Conservation (phyloP, 1,140 invertebrate genomes). For the Bombus terrestris region DNA sequence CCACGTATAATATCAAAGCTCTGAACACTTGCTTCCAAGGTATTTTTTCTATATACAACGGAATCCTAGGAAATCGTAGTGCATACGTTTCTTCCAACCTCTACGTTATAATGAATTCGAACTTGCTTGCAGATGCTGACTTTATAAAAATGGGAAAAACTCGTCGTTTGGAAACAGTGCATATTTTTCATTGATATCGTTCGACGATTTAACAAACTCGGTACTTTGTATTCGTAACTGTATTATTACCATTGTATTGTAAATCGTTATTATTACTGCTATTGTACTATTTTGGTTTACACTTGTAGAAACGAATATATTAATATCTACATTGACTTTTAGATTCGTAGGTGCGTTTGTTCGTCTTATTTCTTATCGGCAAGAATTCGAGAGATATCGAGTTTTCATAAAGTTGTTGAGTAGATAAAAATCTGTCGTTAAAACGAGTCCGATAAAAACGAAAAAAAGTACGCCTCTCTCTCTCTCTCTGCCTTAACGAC, state of each 20-base stretch:
- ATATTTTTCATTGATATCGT: constrained; percentile 48
- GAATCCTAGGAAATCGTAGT: neutral
- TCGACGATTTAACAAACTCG: constrained; percentile 50
- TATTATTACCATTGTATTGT: constrained; percentile 59
- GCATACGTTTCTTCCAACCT: constrained; percentile 62
- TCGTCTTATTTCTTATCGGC: neutral
- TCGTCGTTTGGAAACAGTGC: constrained; percentile 18
- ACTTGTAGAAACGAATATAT: constrained; percentile 80
- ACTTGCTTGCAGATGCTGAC: constrained; percentile 15
- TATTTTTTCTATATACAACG: neutral
- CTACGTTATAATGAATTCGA: neutral
- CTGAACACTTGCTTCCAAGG: neutral
- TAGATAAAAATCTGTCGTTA: too few species aligned
- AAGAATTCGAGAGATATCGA: neutral
- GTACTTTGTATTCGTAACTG: constrained; percentile 74
- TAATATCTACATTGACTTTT: constrained; percentile 75
- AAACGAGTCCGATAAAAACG: neutral
- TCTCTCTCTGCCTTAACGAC: neutral
- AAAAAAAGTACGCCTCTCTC: constrained; percentile 22
- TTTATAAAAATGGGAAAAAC: constrained; percentile 22
- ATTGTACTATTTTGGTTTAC: constrained; percentile 80
- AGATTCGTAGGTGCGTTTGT: neutral
- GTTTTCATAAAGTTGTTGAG: neutral
- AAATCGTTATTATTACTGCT: constrained; percentile 62
- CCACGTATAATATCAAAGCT: neutral